phyloP scores from a whole-genome alignment of 2,888 invertebrate genomes.

The Cheiracanthium punctorium region DNA sequence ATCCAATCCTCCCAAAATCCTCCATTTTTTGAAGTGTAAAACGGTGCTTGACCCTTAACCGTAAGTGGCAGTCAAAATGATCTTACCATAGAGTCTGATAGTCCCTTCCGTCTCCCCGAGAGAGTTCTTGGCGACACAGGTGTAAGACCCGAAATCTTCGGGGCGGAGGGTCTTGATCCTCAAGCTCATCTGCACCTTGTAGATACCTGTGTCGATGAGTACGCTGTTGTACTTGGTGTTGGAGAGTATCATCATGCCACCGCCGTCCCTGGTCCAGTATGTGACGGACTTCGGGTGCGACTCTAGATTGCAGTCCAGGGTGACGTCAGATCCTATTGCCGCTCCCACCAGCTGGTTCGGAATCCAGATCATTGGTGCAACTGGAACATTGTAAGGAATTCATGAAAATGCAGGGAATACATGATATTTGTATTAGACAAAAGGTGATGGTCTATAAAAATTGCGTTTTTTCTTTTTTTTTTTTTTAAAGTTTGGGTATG shows the following conservation, averaged over 20 bases:
- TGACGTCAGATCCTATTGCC: constrained; percentile 91
- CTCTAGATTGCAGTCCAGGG: constrained; percentile 94
- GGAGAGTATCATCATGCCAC: constrained; percentile 89
- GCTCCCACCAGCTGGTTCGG: constrained; percentile 95
- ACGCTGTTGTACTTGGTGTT: constrained; percentile 86
- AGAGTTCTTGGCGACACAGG: constrained; percentile 95
- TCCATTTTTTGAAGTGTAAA: no score
- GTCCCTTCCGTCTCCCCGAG: constrained; percentile 95
- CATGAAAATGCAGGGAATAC: not conserved
- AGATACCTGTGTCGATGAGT: constrained; percentile 79
- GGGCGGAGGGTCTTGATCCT: constrained; percentile 87
- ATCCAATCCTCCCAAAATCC: no score
- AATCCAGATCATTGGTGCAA: constrained; percentile 95
- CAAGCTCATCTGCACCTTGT: constrained; percentile 91
- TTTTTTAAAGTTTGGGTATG: no score
- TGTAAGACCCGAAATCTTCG: constrained; percentile 92
- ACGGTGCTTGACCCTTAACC: no score
- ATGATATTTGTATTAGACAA: no score
- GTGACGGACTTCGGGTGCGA: constrained; percentile 93
- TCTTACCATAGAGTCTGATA: constrained; percentile 85
- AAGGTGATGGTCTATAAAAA: no score
- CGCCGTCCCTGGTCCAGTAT: constrained; percentile 86
- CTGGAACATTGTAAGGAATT: constrained; percentile 78
- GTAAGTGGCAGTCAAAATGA: no score
- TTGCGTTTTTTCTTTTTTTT: no score